A percentile compares a stretch with the other conserved stretches of the same genome.
These are phyloP conservation scores for Alexandromys fortis DNA, from an alignment of 2,113 vertebrate species.

Conservation along the genomic window DNA sequence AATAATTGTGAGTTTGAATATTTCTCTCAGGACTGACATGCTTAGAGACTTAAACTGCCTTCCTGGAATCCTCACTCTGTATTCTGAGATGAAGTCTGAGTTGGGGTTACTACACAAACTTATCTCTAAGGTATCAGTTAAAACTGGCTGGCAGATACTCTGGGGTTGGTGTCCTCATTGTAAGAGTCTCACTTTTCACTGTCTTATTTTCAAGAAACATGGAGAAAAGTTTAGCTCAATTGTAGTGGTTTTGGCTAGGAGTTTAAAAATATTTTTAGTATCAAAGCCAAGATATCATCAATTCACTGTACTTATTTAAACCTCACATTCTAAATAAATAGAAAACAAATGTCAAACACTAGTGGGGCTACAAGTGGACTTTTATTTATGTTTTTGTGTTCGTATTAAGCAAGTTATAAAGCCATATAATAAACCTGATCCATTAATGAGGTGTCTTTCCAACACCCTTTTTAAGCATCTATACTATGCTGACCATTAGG, in stretches of 20 bases:
- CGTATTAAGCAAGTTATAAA: not conserved
- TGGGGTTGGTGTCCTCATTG: accelerated
- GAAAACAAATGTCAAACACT: not conserved
- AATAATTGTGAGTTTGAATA: not conserved
- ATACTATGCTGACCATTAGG: not conserved
- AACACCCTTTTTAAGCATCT: accelerated
- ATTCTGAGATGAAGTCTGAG: not conserved
- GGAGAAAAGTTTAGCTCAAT: not conserved
- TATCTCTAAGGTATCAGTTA: not conserved
- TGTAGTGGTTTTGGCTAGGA: not conserved
- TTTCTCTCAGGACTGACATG: not conserved
- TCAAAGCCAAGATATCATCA: not conserved
- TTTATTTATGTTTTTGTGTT: not conserved
- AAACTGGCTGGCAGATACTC: not conserved
- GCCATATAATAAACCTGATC: not conserved
- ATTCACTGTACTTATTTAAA: not conserved
- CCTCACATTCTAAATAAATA: not conserved
- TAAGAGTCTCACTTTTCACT: not conserved
- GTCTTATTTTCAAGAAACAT: not conserved
- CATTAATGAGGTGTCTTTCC: not conserved
- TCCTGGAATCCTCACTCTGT: not conserved
- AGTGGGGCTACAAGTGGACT: not conserved
- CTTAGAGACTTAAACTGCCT: not conserved
- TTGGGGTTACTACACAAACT: not conserved
- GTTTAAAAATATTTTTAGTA: not conserved